Percentiles rank a stretch among this genome's conserved stretches.
Evolutionary conservation across 2,797 vertebrate species (phyloP).

Genomic region (Paramormyrops hopkinsi): DNA sequence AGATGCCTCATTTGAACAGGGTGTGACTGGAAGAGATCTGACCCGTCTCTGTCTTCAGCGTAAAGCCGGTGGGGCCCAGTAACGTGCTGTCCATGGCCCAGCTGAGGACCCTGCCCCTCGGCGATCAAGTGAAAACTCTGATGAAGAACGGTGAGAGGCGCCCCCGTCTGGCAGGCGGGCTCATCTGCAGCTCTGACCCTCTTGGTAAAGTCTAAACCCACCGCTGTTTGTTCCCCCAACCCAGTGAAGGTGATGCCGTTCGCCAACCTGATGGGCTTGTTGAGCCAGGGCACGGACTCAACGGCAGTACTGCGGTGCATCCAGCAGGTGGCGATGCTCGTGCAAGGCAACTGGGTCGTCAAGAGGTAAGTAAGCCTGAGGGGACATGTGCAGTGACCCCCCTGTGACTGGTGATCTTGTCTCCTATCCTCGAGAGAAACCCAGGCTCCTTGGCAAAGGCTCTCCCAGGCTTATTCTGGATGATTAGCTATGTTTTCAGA

Average conservation of each 20-base stretch:
- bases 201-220: neutral
- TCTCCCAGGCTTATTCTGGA: neutral
- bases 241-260: conserved; percentile 94
- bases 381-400: neutral
- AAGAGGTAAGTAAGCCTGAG: conserved; percentile 80
- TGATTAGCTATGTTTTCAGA: neutral
- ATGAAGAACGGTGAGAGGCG: conserved; percentile 86
- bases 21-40: neutral
- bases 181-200: neutral
- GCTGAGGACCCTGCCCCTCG: conserved; percentile 83
- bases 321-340: conserved; percentile 96
- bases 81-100: conserved; percentile 97
- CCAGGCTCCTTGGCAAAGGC: neutral
- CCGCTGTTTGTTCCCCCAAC: neutral
- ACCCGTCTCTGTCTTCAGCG: conserved; percentile 48
- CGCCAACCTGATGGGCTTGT: conserved; percentile 89
- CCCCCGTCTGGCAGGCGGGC: neutral
- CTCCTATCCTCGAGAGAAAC: neutral
- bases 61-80: conserved; percentile 83
- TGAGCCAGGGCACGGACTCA: conserved; percentile 80
- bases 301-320: conserved; percentile 87
- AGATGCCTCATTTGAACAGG: neutral
- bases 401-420: neutral
- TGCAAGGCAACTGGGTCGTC: conserved; percentile 98
- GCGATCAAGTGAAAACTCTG: conserved; percentile 91